Percentiles rank a stretch among this genome's conserved stretches.
Conservation (phyloP, 2,888 invertebrate genomes). For the Acanthosepion esculentum region DNA sequence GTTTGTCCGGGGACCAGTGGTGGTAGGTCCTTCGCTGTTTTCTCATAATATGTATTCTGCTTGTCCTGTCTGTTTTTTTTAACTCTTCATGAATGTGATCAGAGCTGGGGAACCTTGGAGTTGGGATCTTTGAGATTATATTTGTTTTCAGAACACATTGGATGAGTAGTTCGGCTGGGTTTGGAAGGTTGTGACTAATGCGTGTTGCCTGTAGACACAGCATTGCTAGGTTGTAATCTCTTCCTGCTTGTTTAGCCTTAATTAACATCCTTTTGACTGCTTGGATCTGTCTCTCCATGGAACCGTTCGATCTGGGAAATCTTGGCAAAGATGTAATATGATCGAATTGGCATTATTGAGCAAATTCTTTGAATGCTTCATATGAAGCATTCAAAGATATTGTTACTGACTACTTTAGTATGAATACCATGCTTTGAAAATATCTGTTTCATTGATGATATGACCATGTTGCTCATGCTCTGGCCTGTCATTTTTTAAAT, state of each 20-base stretch:
- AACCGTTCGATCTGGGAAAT: no score
- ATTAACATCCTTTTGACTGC: not conserved
- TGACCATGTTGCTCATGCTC: no score
- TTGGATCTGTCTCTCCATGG: no score
- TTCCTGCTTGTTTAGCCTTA: not conserved
- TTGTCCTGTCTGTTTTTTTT: not conserved
- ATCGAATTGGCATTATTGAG: no score
- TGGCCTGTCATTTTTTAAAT: no score
- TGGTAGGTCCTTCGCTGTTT: not conserved
- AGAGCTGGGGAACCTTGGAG: not conserved
- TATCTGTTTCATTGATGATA: no score
- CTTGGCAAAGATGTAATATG: no score
- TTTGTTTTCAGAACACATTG: not conserved
- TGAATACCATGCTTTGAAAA: no score
- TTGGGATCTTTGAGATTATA: not conserved
- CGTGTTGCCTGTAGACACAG: conserved; percentile 35
- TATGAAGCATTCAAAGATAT: no score
- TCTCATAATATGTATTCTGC: not conserved
- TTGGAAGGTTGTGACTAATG: conserved; percentile 36
- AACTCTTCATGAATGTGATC: not conserved
- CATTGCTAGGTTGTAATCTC: not conserved
- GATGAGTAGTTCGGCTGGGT: conserved; percentile 42
- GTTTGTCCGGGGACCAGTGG: not conserved
- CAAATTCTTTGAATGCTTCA: no score
- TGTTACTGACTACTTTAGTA: no score